phyloP scores from a whole-genome alignment of 2,113 vertebrate genomes.

The Sturnus vulgaris region DNA sequence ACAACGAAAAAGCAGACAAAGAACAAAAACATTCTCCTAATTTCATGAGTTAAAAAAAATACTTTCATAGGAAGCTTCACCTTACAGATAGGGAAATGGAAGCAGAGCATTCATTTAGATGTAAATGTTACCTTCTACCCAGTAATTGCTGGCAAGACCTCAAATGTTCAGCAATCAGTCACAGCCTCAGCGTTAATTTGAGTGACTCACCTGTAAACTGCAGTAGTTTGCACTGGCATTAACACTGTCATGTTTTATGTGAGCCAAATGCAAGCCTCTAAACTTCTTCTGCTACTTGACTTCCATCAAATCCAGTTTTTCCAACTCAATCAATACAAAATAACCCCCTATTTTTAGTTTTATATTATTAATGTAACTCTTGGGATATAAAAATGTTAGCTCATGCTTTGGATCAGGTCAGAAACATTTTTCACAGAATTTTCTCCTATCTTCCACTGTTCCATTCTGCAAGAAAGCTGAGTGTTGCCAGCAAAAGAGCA shows the following conservation, averaged over 20 bases:
- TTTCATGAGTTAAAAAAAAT: not conserved
- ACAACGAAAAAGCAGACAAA: not conserved
- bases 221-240: not conserved
- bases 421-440: not conserved
- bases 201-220: not conserved
- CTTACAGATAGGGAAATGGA: not conserved
- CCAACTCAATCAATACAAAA: not conserved
- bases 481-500: not conserved
- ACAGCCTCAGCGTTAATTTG: not conserved
- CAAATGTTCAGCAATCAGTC: not conserved
- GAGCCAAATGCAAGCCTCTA: not conserved
- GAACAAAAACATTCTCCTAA: not conserved
- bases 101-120: not conserved
- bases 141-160: not conserved
- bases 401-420: not conserved
- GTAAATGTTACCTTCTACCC: not conserved
- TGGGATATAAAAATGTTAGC: not conserved
- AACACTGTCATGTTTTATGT: not conserved
- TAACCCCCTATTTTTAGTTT: not conserved
- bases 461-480: not conserved
- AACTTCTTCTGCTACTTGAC: not conserved
- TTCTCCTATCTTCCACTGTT: not conserved
- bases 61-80: not conserved
- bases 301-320: not conserved
- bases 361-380: not conserved